A percentile compares a stretch with the other conserved stretches of the same genome.
phyloP scores from a whole-genome alignment of 30 jellyfish, hydroid and myxozoan genomes.

The Hydractinia echinata region DNA sequence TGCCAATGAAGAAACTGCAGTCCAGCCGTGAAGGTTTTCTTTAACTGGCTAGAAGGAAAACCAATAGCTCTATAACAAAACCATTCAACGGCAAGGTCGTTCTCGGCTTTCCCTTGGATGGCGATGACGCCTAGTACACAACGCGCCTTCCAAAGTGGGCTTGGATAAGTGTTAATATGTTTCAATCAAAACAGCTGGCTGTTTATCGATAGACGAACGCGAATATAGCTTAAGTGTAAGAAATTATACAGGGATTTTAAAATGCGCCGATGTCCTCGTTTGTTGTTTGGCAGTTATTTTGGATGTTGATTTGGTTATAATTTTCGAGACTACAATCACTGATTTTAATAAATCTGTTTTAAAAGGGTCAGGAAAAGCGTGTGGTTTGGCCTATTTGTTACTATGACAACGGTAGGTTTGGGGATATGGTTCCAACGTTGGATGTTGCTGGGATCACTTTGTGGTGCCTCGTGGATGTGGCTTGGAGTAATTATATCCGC shows the following conservation, averaged over 20 bases:
- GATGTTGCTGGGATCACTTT: not conserved
- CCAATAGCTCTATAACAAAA: too few relatives aligned
- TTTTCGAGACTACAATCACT: not conserved
- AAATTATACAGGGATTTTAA: not conserved
- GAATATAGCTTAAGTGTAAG: not conserved
- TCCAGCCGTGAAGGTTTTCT: too few relatives aligned
- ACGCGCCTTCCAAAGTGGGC: not conserved
- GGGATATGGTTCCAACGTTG: not conserved
- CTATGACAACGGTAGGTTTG: conserved; percentile 15
- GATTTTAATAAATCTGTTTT: not conserved
- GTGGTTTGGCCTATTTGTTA: not conserved
- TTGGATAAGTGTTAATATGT: not conserved
- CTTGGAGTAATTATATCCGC: not conserved
- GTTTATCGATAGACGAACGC: not conserved
- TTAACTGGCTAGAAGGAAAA: too few relatives aligned
- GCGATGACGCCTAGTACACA: too few relatives aligned
- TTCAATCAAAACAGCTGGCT: not conserved
- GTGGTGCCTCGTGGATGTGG: not conserved
- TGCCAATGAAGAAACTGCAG: too few relatives aligned
- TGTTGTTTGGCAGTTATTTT: not conserved
- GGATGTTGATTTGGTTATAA: not conserved
- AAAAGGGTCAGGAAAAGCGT: not conserved
- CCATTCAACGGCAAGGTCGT: too few relatives aligned
- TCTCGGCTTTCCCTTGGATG: not conserved
- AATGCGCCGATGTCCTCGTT: not conserved